Conservation (phyloP, 2,113 vertebrate species). For the Sciurus niger region DNA sequence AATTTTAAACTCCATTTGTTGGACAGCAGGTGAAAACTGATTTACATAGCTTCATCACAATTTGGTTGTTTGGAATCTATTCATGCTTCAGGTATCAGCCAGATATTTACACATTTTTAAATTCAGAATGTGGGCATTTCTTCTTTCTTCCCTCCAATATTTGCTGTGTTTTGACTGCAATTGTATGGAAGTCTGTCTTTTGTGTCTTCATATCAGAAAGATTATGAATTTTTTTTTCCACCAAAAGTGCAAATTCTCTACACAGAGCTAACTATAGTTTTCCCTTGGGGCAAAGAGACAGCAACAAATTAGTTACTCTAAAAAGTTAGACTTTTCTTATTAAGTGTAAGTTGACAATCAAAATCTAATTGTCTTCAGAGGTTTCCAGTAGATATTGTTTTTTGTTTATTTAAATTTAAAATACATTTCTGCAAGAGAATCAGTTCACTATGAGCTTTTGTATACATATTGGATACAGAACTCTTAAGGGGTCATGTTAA, state of each 20-base stretch:
- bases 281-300: no score
- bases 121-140: not conserved
- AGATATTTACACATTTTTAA: not conserved
- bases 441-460: not conserved
- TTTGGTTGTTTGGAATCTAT: not conserved
- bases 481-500: not conserved
- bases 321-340: not conserved
- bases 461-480: not conserved
- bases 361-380: not conserved
- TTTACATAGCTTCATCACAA: not conserved
- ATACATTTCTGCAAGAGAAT: not conserved
- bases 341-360: not conserved
- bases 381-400: not conserved
- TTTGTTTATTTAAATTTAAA: not conserved
- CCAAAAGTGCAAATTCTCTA: not conserved
- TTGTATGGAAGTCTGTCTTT: not conserved
- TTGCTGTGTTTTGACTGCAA: not conserved
- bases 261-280: not conserved
- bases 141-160: not conserved
- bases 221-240: not conserved
- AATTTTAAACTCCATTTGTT: not conserved
- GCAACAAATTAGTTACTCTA: not conserved
- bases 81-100: not conserved
- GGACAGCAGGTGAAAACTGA: no score
- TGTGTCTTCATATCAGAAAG: not conserved